Evolutionary conservation across 2,888 invertebrate genomes (phyloP).

Genomic region (Ophioninae sp.): DNA sequence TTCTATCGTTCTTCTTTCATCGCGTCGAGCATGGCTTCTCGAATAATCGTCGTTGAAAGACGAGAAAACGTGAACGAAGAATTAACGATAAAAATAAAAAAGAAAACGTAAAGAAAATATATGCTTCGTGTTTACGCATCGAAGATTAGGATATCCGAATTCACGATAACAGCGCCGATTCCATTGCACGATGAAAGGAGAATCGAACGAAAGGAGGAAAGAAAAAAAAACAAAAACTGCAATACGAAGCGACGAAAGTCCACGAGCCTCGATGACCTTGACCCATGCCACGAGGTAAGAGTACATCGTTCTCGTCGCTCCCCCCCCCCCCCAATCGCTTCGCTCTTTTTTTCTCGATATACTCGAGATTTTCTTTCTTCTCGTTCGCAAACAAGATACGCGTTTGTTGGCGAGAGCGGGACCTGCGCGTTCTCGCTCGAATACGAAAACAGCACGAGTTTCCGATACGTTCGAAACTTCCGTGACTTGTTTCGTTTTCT

Average conservation of each 20-base stretch:
- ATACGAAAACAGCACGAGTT: neutral
- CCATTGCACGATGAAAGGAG: neutral
- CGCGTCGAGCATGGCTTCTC: too few relatives aligned
- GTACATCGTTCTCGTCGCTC: neutral
- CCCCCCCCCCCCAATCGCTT: conserved; percentile 8
- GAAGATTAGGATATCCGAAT: neutral
- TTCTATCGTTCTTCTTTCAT: neutral
- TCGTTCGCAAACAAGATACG: neutral
- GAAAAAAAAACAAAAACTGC: neutral
- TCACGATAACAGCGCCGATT: neutral
- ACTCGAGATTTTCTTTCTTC: neutral
- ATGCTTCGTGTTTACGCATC: neutral
- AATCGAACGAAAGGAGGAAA: neutral
- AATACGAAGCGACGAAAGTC: neutral
- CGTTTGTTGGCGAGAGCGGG: neutral
- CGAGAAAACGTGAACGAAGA: neutral
- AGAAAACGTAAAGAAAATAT: too few relatives aligned
- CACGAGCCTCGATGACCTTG: conserved; percentile 42
- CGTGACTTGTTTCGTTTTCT: neutral
- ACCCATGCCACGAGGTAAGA: neutral
- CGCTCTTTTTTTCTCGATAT: conserved; percentile 11
- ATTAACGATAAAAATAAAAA: neutral
- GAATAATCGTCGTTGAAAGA: neutral
- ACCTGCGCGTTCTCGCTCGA: neutral
- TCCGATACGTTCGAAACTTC: neutral